Evolutionary conservation across 1,140 invertebrate species (phyloP).

Genomic region (Sitodiplosis mosellana): DNA sequence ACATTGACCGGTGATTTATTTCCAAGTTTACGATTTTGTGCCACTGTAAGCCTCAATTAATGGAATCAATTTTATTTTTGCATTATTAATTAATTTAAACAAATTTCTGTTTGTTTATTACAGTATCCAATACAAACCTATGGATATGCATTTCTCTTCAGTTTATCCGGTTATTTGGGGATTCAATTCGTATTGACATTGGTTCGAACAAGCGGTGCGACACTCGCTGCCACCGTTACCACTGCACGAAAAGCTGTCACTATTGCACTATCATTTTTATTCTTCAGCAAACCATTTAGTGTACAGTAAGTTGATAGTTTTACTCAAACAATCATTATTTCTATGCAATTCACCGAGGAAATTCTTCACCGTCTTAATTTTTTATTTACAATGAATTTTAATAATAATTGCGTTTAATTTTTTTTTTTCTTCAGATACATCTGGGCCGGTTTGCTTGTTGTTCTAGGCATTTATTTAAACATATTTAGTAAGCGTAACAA

Average conservation of each 20-base stretch:
- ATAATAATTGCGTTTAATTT: too few relatives aligned
- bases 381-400: too few relatives aligned
- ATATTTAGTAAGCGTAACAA: slow-evolving; percentile 58
- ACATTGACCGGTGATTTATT: slow-evolving; percentile 51
- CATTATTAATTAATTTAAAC: background rate
- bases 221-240: slow-evolving; percentile 78
- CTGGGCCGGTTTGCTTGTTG: slow-evolving; percentile 73
- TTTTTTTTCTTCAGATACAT: slow-evolving; percentile 48
- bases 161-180: slow-evolving; percentile 75
- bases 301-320: slow-evolving; percentile 48
- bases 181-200: slow-evolving; percentile 80
- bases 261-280: slow-evolving; percentile 79
- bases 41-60: slow-evolving; percentile 46
- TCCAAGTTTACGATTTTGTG: slow-evolving; percentile 58
- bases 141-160: slow-evolving; percentile 71
- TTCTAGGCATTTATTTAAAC: slow-evolving; percentile 82
- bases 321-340: slow-evolving; percentile 6
- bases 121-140: slow-evolving; percentile 61
- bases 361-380: background rate
- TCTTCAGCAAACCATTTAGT: slow-evolving; percentile 89
- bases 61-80: background rate
- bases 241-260: slow-evolving; percentile 79
- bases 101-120: slow-evolving; percentile 13
- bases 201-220: slow-evolving; percentile 71
- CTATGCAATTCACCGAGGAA: background rate